Base-by-base conservation (phyloP, 2,888 invertebrate species). In the Villa cingulata region DNA sequence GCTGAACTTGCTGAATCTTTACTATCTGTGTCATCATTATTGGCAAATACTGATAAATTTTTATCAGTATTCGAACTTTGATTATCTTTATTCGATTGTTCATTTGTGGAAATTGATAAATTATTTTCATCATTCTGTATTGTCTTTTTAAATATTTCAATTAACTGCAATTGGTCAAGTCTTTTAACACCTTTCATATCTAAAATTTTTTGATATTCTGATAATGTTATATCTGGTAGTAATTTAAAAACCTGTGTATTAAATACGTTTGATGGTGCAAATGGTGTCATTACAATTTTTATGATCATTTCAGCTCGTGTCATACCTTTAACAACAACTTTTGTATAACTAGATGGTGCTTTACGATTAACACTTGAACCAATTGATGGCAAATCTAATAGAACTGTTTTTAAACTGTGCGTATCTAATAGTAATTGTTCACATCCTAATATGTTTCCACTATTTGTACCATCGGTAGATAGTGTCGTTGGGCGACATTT, bases 301-400 rank as follows among this genome's bases (percentile, higher is more conserved):
- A 98, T 72, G 37, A 98, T 87, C 91, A 97, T 95, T 69, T 98
- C 98, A 0, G 96, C 96, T 61, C 90, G 89, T 0, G 90, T 91
- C 94, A 98, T 96, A 34, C 95, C 70, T 83, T 74, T 75, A 9
- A 74, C 71, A 0, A 76, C 75, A 5, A 83, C 83, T 62, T 86
- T 86, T 0, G 83, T 81, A 54, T 82, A 92, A 52, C 88, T 86
- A 0, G 89, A 84, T 0, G 95, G 95, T 6, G 94, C 88, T 57
- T 89, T 89, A 9, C 92, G 74, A 52, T 81, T 81, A 1, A 94
- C 84, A 58, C 86, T 86, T 1, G 91, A 90, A 0, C 89, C 89
- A 20, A 94, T 81, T 0, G 91, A 89, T 0, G 98, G 98, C 55
- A 99, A 72, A 65, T 94, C 91, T n/a, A 97, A 67, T 41, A 98